These are phyloP conservation scores for Gambusia affinis DNA, from an alignment of 2,113 vertebrate genomes.

Conservation along the genomic window DNA sequence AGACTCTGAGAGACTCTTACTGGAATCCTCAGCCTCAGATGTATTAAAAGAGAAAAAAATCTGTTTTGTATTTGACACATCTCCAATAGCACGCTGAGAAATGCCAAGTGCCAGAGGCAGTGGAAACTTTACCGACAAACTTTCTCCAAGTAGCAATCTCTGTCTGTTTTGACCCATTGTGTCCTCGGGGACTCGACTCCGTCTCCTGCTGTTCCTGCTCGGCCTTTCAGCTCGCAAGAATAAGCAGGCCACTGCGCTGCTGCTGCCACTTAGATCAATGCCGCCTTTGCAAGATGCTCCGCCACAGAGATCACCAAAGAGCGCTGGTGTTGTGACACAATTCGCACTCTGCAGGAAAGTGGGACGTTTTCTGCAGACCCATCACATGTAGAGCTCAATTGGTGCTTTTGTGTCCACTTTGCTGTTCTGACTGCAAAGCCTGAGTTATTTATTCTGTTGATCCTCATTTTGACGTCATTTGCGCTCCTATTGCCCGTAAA, in stretches of 20 bases:
- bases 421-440: not conserved
- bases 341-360: not conserved
- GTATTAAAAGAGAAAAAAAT: constrained; percentile 3
- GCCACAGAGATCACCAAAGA: constrained; percentile 27
- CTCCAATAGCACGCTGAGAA: constrained; percentile 24
- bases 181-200: constrained; percentile 26
- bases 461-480: too few species aligned
- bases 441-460: not conserved
- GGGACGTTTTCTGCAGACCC: not conserved
- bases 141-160: constrained; percentile 37
- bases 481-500: too few species aligned
- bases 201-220: constrained; percentile 21
- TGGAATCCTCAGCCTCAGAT: constrained; percentile 15
- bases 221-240: constrained; percentile 25
- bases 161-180: constrained; percentile 46
- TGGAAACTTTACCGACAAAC: constrained; percentile 40
- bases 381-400: not conserved
- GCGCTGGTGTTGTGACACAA: not conserved
- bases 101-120: constrained; percentile 37
- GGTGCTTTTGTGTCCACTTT: not conserved
- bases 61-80: constrained; percentile 25
- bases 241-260: constrained; percentile 36
- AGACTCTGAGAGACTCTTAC: constrained; percentile 18
- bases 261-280: constrained; percentile 39
- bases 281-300: constrained; percentile 21